These are phyloP conservation scores for Craniophora ligustri DNA, from an alignment of 2,888 invertebrate species.

Conservation along the genomic window DNA sequence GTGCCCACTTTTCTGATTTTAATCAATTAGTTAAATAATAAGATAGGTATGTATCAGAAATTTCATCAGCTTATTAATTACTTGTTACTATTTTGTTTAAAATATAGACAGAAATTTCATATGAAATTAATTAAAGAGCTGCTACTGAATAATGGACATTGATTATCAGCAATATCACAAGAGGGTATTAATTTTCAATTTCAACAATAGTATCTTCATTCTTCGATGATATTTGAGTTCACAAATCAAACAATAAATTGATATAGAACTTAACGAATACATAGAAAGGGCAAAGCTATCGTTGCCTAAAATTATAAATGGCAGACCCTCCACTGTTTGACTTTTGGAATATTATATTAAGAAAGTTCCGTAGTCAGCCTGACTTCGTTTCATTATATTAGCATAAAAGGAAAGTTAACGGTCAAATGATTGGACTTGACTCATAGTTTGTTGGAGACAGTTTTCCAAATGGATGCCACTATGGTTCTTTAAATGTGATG, in stretches of 20 bases:
- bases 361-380: slow-evolving; percentile 64
- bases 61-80: background rate
- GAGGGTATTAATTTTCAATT: slow-evolving; percentile 6
- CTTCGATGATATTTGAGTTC: slow-evolving; percentile 5
- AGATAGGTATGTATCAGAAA: background rate
- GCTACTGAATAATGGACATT: slow-evolving; percentile 17
- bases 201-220: slow-evolving; percentile 11
- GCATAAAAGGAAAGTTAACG: slow-evolving; percentile 71
- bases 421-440: slow-evolving; percentile 60
- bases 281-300: slow-evolving; percentile 51
- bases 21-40: background rate
- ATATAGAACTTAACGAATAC: slow-evolving; percentile 47
- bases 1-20: background rate
- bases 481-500: slow-evolving; percentile 34
- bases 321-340: slow-evolving; percentile 64
- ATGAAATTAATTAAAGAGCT: slow-evolving; percentile 26
- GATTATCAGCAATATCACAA: background rate
- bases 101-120: slow-evolving; percentile 15
- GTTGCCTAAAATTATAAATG: slow-evolving; percentile 65
- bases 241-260: slow-evolving; percentile 38
- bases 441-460: slow-evolving; percentile 49
- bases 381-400: slow-evolving; percentile 68
- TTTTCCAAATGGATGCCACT: slow-evolving; percentile 44
- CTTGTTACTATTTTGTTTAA: slow-evolving; percentile 8
- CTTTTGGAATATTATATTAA: slow-evolving; percentile 74